phyloP scores from a whole-genome alignment of 2,888 invertebrate genomes.

The Clostera curtula region DNA sequence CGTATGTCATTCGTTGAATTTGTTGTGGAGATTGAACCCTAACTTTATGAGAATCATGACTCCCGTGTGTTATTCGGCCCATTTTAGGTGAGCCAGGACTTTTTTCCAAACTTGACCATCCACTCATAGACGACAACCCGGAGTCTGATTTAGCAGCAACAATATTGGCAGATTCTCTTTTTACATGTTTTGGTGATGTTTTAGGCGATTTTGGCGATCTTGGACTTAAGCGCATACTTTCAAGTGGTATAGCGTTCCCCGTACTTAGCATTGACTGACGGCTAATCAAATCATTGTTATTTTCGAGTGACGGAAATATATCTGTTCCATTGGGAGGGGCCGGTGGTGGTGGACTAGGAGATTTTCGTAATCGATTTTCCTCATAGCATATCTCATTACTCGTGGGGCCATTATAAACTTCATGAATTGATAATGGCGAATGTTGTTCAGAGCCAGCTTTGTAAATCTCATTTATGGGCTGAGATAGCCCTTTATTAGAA shows the following conservation, averaged over 20 bases:
- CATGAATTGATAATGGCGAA: slow-evolving; percentile 79
- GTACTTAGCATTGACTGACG: slow-evolving; percentile 52
- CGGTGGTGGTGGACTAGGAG: slow-evolving; percentile 87
- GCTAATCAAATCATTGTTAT: slow-evolving; percentile 42
- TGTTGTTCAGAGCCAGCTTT: slow-evolving; percentile 70
- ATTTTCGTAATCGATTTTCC: slow-evolving; percentile 62
- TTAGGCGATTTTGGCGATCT: slow-evolving; percentile 83
- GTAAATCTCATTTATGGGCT: slow-evolving; percentile 67
- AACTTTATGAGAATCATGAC: slow-evolving; percentile 58
- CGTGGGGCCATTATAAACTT: slow-evolving; percentile 75
- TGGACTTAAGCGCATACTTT: slow-evolving; percentile 77
- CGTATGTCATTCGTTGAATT: slow-evolving; percentile 53
- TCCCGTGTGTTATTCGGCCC: slow-evolving; percentile 48
- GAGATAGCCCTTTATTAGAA: slow-evolving; percentile 46
- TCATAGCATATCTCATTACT: slow-evolving; percentile 66
- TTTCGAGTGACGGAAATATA: slow-evolving; percentile 60
- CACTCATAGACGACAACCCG: slow-evolving; percentile 90
- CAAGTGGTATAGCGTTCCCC: slow-evolving; percentile 39
- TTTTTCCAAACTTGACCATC: slow-evolving; percentile 89
- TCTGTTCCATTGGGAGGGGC: slow-evolving; percentile 81
- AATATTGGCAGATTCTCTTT: slow-evolving; percentile 76
- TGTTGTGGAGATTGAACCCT: slow-evolving; percentile 57
- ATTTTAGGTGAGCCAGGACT: slow-evolving; percentile 87
- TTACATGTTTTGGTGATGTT: slow-evolving; percentile 80
- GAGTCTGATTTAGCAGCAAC: slow-evolving; percentile 89